Percentiles rank a stretch among this genome's conserved stretches.
These are phyloP conservation scores for Luperina nickerlii DNA, from an alignment of 2,888 invertebrate species.

Conservation along the genomic window DNA sequence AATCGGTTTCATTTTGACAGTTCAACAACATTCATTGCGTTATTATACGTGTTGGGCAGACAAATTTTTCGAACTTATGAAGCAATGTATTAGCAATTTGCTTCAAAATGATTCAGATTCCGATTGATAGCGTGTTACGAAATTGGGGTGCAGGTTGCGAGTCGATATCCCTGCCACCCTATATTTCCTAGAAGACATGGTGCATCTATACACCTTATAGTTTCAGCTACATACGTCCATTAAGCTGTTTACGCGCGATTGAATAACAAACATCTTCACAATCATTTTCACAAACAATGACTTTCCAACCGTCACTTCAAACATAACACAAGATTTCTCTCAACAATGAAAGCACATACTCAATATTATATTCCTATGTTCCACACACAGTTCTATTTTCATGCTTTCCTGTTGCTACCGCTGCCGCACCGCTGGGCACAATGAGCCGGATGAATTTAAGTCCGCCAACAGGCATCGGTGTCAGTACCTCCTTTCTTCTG, in stretches of 20 bases:
- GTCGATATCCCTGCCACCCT: no score
- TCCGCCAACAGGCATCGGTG: conserved; percentile 60
- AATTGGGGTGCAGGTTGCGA: no score
- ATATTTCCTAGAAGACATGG: background rate
- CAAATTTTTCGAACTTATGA: no score
- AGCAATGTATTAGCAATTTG: no score
- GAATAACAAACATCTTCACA: background rate
- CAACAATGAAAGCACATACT: conserved; percentile 25
- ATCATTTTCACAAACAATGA: conserved; percentile 18
- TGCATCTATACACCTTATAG: rapidly evolving
- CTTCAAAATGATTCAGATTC: no score
- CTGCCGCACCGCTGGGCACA: conserved; percentile 40
- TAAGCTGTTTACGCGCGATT: background rate
- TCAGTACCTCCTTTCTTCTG: conserved; percentile 61
- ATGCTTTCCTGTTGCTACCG: conserved; percentile 51
- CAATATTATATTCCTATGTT: conserved; percentile 42
- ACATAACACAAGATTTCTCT: conserved; percentile 20
- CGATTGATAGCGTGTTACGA: no score
- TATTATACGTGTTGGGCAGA: no score
- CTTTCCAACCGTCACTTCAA: conserved; percentile 9
- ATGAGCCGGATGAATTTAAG: conserved; percentile 66
- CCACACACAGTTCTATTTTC: conserved; percentile 40
- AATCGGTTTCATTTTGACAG: no score
- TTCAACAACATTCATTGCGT: no score
- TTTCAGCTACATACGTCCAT: background rate